Base-by-base conservation (phyloP, 1,140 invertebrate species). In the Gonatopus flavifemur region DNA sequence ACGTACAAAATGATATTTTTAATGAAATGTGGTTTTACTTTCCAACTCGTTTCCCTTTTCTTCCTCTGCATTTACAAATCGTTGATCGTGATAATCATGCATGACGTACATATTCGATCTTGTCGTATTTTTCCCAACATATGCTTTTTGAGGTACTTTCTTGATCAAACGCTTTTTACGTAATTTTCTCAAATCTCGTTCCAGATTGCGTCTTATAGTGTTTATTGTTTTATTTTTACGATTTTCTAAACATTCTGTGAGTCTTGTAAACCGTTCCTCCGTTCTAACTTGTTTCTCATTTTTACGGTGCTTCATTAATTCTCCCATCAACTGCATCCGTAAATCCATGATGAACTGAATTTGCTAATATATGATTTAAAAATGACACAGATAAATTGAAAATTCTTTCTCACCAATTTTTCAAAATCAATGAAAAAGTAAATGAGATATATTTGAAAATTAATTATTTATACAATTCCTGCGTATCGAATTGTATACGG, bases 301-400 rank as follows among this genome's bases (percentile, higher is more conserved):
- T 33, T 81, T 76, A 61, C 77, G 79, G 1, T 25, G 51, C 12
- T 74, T 50, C 22, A 77, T 53, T 46, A 76, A 73, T 55, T 74
- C 72, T 40, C 81, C 72, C 6, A 82, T 70, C 7, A 84, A 64
- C 5, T 79, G 67, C 52, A 85, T 67, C 5, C 83, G 69, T 6
- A 83, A 72, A 30, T 81, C 72, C 64, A 84, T 81, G 18, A 85
- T 76, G 25, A 81, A 81, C 59, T 85, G 80, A 52, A 86, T 84
- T 67, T 85, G 83, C 83, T 85, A 49, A 15, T 21, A n/a, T n/a
- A n/a, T n/a, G n/a, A n/a, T n/a, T n/a, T n/a, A n/a, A n/a, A n/a
- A n/a, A n/a, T n/a, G n/a, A n/a, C n/a, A n/a, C n/a, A n/a, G n/a
- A n/a, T n/a, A n/a, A n/a, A n/a, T n/a, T n/a, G n/a, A n/a, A n/a